Percentiles rank a stretch among this genome's conserved stretches.
Evolutionary conservation across 2,797 vertebrate genomes (phyloP).

Genomic region (Lacerta agilis): DNA sequence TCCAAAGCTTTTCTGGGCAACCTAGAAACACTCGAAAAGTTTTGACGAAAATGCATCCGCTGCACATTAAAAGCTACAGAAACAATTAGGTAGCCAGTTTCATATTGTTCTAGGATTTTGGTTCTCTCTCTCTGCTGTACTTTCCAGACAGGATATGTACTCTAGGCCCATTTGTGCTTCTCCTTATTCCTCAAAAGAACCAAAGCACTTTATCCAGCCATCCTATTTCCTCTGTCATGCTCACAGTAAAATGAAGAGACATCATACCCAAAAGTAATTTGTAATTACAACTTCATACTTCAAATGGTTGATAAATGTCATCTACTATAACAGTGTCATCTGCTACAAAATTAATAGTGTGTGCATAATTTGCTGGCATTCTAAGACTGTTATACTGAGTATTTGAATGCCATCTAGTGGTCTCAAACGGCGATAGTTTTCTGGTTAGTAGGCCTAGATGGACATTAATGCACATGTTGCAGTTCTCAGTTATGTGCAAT

Average conservation of each 20-base stretch:
- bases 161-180: conserved; percentile 25
- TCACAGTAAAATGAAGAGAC: conserved; percentile 6
- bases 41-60: conserved; percentile 51
- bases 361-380: rapidly evolving
- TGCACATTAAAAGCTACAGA: conserved; percentile 55
- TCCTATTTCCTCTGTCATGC: background rate
- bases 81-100: conserved; percentile 38
- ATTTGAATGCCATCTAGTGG: conserved; percentile 66
- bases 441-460: background rate
- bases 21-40: conserved; percentile 37
- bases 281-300: conserved; percentile 11
- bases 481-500: background rate
- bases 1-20: conserved; percentile 12
- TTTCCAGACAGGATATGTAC: conserved; percentile 58
- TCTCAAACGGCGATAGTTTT: background rate
- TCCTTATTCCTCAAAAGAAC: conserved; percentile 49
- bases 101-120: conserved; percentile 36
- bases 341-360: rapidly evolving
- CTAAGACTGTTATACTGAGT: conserved; percentile 7
- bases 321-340: background rate
- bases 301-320: background rate
- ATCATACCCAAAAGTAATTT: conserved; percentile 2
- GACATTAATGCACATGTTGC: background rate
- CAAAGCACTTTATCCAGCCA: background rate
- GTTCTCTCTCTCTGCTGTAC: conserved; percentile 36